phyloP scores from a whole-genome alignment of 2,888 invertebrate species.

The Nycteola revayana region DNA sequence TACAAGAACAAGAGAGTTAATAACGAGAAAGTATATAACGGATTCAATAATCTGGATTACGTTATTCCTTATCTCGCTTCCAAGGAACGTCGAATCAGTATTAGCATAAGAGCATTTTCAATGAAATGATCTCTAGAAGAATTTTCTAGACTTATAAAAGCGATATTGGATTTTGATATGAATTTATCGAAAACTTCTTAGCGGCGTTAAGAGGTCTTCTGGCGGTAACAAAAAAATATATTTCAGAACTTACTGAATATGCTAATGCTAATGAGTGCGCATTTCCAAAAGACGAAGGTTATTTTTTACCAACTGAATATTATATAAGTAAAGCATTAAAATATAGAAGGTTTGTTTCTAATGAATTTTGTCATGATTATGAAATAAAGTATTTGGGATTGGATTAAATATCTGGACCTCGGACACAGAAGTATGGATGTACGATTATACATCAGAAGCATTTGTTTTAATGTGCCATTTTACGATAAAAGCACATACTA shows the following conservation, averaged over 20 bases:
- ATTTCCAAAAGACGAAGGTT: too few species aligned
- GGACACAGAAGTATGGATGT: too few species aligned
- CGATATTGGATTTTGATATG: conserved; percentile 70
- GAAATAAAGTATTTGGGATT: too few species aligned
- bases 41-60: conserved; percentile 33
- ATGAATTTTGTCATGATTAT: too few species aligned
- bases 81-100: conserved; percentile 29
- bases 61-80: conserved; percentile 27
- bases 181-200: conserved; percentile 61
- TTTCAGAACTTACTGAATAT: conserved; percentile 67
- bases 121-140: conserved; percentile 46
- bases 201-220: conserved; percentile 59
- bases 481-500: too few species aligned
- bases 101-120: conserved; percentile 50
- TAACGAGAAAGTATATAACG: conserved; percentile 23
- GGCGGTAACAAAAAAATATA: conserved; percentile 69
- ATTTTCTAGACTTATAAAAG: conserved; percentile 39
- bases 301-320: too few species aligned
- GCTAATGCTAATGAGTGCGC: conserved; percentile 40
- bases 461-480: too few species aligned
- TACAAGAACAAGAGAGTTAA: conserved; percentile 15
- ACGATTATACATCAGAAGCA: too few species aligned
- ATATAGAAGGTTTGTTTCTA: too few species aligned
- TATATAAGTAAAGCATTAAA: too few species aligned
- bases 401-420: too few species aligned